Percentiles rank a stretch among this genome's conserved stretches.
Conservation (phyloP, 2,113 vertebrate genomes). For the Rhinolophus ferrumequinum region DNA sequence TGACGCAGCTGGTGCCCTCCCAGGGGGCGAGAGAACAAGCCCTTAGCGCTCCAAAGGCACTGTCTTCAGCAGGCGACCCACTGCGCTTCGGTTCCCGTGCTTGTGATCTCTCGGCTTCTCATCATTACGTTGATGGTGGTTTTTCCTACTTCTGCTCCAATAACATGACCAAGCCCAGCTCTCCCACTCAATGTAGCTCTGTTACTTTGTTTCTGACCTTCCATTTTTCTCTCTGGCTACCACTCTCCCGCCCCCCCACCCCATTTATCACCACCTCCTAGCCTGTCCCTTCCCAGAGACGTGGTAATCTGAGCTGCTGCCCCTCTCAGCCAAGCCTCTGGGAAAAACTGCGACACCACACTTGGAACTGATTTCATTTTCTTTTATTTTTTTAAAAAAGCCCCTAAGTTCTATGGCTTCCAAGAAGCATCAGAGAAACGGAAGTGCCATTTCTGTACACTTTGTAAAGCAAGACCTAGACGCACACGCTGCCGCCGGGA, state of each 20-base stretch:
- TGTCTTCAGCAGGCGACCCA: rapidly evolving
- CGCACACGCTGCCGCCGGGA: not conserved
- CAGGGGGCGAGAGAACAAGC: not conserved
- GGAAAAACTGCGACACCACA: not conserved
- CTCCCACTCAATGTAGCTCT: not conserved
- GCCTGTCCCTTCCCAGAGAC: not conserved
- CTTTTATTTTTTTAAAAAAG: constrained; percentile 79
- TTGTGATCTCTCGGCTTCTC: not conserved
- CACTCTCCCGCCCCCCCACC: not conserved
- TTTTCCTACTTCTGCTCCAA: not conserved
- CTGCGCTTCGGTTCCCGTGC: not conserved
- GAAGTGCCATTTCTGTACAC: constrained; percentile 81
- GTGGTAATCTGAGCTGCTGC: no score
- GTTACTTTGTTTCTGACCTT: not conserved
- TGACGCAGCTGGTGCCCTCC: not conserved
- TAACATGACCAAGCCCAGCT: not conserved
- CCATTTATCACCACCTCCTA: not conserved
- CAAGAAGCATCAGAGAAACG: constrained; percentile 83
- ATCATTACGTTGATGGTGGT: not conserved
- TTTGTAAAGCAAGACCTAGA: constrained; percentile 81
- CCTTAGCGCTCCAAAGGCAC: no score
- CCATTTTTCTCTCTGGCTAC: not conserved
- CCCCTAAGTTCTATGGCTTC: constrained; percentile 88
- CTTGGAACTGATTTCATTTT: constrained; percentile 67
- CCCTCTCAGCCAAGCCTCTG: not conserved